These are phyloP conservation scores for Austrofundulus limnaeus DNA, from an alignment of 2,113 vertebrate genomes.

Conservation along the genomic window DNA sequence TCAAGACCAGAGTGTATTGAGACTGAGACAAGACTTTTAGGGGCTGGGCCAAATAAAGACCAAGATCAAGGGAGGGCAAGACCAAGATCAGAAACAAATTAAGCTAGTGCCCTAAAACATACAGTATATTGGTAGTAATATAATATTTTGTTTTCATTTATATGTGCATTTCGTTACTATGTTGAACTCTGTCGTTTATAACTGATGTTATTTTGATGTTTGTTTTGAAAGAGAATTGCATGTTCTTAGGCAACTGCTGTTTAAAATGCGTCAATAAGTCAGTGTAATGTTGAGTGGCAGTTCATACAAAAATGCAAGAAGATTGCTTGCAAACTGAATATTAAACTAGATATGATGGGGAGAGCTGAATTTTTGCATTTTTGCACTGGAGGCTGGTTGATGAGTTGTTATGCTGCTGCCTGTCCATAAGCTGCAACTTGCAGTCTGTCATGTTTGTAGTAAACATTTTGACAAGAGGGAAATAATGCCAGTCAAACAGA, in stretches of 20 bases:
- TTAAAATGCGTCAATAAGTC: background rate
- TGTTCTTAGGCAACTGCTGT: slow-evolving; percentile 2
- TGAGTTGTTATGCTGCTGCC: too few relatives aligned
- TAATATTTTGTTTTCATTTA: too few relatives aligned
- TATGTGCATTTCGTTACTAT: too few relatives aligned
- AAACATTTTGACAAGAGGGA: background rate
- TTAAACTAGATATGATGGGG: background rate
- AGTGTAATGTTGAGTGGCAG: background rate
- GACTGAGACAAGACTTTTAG: too few relatives aligned
- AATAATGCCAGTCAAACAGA: background rate
- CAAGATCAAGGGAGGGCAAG: too few relatives aligned
- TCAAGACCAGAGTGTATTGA: too few relatives aligned
- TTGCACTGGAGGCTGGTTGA: background rate
- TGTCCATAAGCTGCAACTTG: background rate
- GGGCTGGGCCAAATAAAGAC: too few relatives aligned
- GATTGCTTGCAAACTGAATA: background rate
- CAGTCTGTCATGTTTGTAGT: background rate
- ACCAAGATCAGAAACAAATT: too few relatives aligned
- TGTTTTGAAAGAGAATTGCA: background rate
- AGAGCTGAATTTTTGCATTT: background rate
- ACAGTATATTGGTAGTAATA: too few relatives aligned
- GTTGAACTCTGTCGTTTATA: background rate
- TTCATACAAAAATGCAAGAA: background rate
- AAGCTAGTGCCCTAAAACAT: too few relatives aligned
- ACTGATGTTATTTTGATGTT: background rate